These are phyloP conservation scores for Drosophila orosa DNA, from an alignment of 1,140 invertebrate genomes.

Conservation along the genomic window DNA sequence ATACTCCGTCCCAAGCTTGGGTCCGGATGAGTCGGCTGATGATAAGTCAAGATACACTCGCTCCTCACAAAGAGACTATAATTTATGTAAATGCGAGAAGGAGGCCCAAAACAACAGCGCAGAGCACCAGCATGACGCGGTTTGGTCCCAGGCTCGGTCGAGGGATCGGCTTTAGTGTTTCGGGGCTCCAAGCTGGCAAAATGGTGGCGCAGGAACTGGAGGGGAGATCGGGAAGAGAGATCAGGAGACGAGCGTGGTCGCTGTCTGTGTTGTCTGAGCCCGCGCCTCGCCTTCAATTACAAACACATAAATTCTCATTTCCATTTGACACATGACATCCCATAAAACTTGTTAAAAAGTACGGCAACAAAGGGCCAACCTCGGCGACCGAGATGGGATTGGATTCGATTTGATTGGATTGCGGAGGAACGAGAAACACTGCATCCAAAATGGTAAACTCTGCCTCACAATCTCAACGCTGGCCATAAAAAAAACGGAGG, in stretches of 20 bases:
- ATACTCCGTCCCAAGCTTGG: constrained; percentile 8
- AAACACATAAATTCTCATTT: constrained; percentile 84
- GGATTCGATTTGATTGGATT: constrained; percentile 40
- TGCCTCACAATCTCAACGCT: constrained; percentile 66
- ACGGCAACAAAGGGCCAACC: constrained; percentile 70
- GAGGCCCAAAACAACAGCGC: constrained; percentile 20
- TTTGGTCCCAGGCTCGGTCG: constrained; percentile 1
- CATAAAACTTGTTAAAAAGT: constrained; percentile 83
- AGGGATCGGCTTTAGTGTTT: constrained; percentile 24
- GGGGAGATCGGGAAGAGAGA: background rate
- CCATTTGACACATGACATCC: constrained; percentile 84
- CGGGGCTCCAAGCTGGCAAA: constrained; percentile 50
- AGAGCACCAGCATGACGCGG: constrained; percentile 55
- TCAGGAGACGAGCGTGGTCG: constrained; percentile 14
- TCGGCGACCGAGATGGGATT: constrained; percentile 38
- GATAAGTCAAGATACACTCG: constrained; percentile 44
- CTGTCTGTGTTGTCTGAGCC: constrained; percentile 33
- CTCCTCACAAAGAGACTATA: constrained; percentile 60
- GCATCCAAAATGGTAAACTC: constrained; percentile 80
- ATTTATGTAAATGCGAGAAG: constrained; percentile 72
- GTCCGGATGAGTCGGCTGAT: constrained; percentile 40
- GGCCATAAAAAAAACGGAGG: constrained; percentile 70
- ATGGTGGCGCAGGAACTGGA: constrained; percentile 36
- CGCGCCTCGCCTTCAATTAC: constrained; percentile 80
- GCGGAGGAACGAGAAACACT: constrained; percentile 41